Evolutionary conservation across 2,113 vertebrate species (phyloP).

Genomic region (Phalacrocorax aristotelis): DNA sequence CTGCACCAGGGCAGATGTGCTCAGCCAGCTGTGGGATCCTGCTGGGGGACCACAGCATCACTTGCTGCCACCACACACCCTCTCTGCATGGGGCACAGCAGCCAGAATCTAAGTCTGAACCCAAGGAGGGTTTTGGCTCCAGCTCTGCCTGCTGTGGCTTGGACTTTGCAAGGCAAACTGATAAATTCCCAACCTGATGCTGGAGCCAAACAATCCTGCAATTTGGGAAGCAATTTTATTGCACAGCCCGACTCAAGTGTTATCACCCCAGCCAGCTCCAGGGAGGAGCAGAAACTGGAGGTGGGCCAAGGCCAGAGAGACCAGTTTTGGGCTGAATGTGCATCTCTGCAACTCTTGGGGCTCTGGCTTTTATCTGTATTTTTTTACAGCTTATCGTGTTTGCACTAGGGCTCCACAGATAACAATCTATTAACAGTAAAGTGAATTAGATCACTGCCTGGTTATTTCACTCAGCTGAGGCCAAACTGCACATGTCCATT

Average conservation of each 20-base stretch:
- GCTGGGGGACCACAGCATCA: not conserved
- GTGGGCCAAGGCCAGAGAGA: not conserved
- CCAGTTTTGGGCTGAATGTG: not conserved
- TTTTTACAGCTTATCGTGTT: constrained; percentile 36
- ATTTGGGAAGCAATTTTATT: not conserved
- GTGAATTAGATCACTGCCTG: constrained; percentile 55
- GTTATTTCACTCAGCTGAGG: constrained; percentile 55
- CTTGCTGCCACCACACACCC: not conserved
- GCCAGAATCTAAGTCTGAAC: not conserved
- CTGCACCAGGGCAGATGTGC: not conserved
- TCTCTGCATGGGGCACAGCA: not conserved
- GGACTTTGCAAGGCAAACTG: not conserved
- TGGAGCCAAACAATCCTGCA: not conserved
- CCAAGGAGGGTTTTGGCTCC: not conserved
- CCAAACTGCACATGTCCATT: constrained; percentile 48
- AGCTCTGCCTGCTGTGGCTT: not conserved
- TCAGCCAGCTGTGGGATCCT: not conserved
- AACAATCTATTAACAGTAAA: constrained; percentile 62
- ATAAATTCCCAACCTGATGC: not conserved
- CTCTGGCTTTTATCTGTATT: constrained; percentile 29
- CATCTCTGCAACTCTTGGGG: not conserved
- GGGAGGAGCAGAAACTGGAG: not conserved
- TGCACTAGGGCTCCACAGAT: constrained; percentile 13
- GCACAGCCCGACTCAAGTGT: not conserved
- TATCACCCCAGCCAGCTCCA: not conserved